A percentile compares a stretch with the other conserved stretches of the same genome.
These are phyloP conservation scores for Brachirus orientalis DNA, from an alignment of 2,113 vertebrate genomes.

Conservation along the genomic window DNA sequence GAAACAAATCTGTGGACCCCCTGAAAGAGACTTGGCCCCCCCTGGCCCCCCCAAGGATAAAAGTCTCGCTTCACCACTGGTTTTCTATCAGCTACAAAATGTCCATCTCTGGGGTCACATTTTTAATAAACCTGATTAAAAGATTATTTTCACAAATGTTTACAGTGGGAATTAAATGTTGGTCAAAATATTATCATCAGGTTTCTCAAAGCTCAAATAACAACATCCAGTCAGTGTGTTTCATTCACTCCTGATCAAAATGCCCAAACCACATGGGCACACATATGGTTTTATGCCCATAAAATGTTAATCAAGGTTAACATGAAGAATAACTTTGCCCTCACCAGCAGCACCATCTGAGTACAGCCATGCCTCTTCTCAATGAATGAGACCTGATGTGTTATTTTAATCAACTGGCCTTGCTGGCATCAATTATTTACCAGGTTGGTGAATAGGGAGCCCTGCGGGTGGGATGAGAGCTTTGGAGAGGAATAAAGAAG, in stretches of 20 bases:
- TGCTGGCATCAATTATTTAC: slow-evolving; percentile 80
- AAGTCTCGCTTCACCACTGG: too few species aligned
- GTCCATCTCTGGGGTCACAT: neutral
- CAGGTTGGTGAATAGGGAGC: slow-evolving; percentile 74
- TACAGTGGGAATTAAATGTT: neutral
- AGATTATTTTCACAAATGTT: too few species aligned
- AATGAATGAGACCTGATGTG: slow-evolving; percentile 73
- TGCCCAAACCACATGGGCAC: neutral
- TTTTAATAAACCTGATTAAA: neutral
- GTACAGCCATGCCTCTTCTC: slow-evolving; percentile 53
- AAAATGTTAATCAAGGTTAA: slow-evolving; percentile 59
- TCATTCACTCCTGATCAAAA: neutral
- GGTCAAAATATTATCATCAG: neutral
- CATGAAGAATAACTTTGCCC: slow-evolving; percentile 46
- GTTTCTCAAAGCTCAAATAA: neutral
- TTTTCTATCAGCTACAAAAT: neutral
- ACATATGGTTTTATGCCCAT: slow-evolving; percentile 22
- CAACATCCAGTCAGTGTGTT: too few species aligned
- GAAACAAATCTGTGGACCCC: too few species aligned
- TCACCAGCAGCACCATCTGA: slow-evolving; percentile 28
- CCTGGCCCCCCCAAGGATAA: too few species aligned
- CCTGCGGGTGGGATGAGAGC: slow-evolving; percentile 46
- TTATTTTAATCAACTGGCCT: slow-evolving; percentile 79
- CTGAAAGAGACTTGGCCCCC: too few species aligned
- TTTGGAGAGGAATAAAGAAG: slow-evolving; percentile 18